Evolutionary conservation across 1,140 invertebrate species (phyloP).

Genomic region (Macrosteles quadrilineatus): DNA sequence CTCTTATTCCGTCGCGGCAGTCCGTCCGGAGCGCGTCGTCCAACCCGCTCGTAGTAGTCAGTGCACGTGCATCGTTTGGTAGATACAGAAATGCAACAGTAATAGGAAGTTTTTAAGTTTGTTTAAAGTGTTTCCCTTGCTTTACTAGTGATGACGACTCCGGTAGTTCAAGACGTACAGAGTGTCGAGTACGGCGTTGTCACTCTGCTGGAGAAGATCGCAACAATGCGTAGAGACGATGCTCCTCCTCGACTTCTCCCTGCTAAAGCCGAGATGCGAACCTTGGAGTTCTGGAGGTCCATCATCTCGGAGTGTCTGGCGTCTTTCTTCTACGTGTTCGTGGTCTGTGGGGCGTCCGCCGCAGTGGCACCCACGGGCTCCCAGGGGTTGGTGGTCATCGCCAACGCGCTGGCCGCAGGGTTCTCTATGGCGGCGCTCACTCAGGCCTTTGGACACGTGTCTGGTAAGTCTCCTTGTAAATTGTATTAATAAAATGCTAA

Average conservation of each 20-base stretch:
- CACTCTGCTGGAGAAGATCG: conserved; percentile 71
- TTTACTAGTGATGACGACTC: not conserved
- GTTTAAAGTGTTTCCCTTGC: no score
- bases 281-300: conserved; percentile 84
- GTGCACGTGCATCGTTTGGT: no score
- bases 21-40: no score
- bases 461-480: conserved; percentile 73
- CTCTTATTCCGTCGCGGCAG: no score
- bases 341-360: conserved; percentile 78
- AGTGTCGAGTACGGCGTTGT: conserved; percentile 66
- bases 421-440: conserved; percentile 80
- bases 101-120: no score
- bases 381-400: conserved; percentile 53
- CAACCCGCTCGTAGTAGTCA: no score
- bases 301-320: conserved; percentile 85
- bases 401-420: conserved; percentile 76
- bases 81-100: no score
- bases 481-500: no score
- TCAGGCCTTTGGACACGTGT: conserved; percentile 82
- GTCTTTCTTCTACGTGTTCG: conserved; percentile 80
- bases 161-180: not conserved
- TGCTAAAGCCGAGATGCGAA: conserved; percentile 77
- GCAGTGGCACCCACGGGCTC: conserved; percentile 62
- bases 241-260: conserved; percentile 44
- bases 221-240: conserved; percentile 58